Conservation (phyloP, 2,113 vertebrate species). For the Balaeniceps rex region DNA sequence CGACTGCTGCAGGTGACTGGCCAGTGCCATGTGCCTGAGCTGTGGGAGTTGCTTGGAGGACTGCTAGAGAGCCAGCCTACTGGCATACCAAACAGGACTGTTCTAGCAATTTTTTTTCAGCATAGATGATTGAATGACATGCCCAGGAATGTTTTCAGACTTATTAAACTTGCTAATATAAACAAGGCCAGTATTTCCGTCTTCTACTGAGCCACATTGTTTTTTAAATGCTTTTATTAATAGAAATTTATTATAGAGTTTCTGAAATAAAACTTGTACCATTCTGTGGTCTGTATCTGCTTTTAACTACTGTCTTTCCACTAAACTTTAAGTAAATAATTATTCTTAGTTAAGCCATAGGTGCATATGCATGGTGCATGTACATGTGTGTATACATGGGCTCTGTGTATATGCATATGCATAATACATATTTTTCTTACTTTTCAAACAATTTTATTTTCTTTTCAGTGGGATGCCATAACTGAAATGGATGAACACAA, state of each 20-base stretch:
- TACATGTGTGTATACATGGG: no score
- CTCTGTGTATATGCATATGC: neutral
- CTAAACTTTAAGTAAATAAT: neutral
- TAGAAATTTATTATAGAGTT: neutral
- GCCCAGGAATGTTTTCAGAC: neutral
- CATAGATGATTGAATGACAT: neutral
- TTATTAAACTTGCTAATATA: neutral
- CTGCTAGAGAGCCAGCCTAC: neutral
- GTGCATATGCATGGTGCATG: accelerated
- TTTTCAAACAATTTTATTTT: neutral
- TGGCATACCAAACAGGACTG: neutral
- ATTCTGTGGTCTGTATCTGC: neutral
- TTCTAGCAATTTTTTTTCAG: neutral
- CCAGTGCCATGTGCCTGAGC: neutral
- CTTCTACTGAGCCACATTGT: accelerated
- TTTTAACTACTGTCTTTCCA: neutral
- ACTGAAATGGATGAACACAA: constrained; percentile 98
- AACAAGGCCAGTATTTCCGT: neutral
- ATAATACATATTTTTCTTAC: neutral
- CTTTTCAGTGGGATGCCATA: constrained; percentile 92
- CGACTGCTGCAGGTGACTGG: neutral
- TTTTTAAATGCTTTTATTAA: neutral
- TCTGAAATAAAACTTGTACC: neutral
- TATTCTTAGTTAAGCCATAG: neutral
- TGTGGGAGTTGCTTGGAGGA: neutral